Conservation (phyloP, 2,888 invertebrate species). For the Morpho deidamia region DNA sequence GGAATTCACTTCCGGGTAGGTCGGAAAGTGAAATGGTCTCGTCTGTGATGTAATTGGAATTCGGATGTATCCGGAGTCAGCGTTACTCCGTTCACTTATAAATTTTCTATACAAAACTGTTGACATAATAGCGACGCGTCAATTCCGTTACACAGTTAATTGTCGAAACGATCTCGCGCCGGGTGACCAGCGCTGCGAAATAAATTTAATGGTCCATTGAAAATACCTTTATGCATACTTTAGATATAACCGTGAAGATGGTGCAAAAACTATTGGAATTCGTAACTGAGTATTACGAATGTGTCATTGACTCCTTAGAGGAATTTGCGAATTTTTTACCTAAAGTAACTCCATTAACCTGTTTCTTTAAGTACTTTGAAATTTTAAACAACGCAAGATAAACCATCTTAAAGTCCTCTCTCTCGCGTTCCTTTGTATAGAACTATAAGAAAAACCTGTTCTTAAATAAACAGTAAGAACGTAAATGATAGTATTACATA, state of each 20-base stretch:
- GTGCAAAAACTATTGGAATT: conserved; percentile 39
- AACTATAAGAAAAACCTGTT: not conserved
- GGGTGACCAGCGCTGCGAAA: conserved; percentile 37
- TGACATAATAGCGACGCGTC: conserved; percentile 64
- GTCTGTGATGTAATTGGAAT: conserved; percentile 79
- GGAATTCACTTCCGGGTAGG: conserved; percentile 79
- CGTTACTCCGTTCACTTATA: conserved; percentile 74
- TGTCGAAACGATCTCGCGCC: conserved; percentile 43
- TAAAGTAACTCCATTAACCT: conserved; percentile 17
- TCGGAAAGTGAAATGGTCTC: conserved; percentile 78
- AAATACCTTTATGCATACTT: conserved; percentile 29
- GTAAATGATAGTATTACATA: too few relatives aligned
- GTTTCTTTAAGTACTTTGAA: conserved; percentile 14
- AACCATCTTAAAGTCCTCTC: conserved; percentile 3
- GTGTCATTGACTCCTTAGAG: conserved; percentile 29
- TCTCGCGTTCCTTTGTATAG: conserved; percentile 4
- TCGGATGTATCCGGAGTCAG: conserved; percentile 76
- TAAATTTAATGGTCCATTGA: conserved; percentile 25
- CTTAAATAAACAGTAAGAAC: not conserved
- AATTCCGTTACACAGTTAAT: conserved; percentile 27
- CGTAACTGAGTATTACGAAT: conserved; percentile 37
- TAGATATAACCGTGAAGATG: conserved; percentile 29
- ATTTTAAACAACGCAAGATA: conserved; percentile 1
- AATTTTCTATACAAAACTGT: conserved; percentile 67
- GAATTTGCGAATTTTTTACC: conserved; percentile 19